phyloP scores from a whole-genome alignment of 2,113 vertebrate genomes.

The Paradoxurus hermaphroditus region DNA sequence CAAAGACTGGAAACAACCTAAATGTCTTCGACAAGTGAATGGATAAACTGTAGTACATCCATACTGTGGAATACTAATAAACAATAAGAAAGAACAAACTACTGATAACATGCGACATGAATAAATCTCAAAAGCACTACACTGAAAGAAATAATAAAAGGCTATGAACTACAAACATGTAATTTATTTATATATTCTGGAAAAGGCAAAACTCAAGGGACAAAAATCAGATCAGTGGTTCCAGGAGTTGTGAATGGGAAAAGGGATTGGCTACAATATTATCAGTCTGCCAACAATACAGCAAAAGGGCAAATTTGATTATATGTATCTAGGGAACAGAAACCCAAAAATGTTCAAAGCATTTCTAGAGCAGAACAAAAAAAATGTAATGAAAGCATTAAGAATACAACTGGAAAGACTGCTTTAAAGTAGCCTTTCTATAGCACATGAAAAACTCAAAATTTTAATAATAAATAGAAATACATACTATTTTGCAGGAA shows the following conservation, averaged over 20 bases:
- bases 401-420: not conserved
- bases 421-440: not conserved
- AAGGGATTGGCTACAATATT: not conserved
- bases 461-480: constrained; percentile 6
- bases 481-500: not conserved
- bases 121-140: not conserved
- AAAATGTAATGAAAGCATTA: not conserved
- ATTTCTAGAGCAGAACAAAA: not conserved
- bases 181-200: not conserved
- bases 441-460: not conserved
- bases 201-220: constrained; percentile 34
- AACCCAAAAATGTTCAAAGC: not conserved
- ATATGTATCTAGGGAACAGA: not conserved
- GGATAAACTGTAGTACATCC: not conserved
- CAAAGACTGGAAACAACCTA: not conserved
- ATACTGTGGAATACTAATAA: not conserved
- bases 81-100: not conserved
- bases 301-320: not conserved
- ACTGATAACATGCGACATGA: not conserved
- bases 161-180: not conserved
- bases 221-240: not conserved
- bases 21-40: not conserved
- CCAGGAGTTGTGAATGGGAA: not conserved
- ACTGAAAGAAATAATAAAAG: not conserved
- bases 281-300: not conserved